These are phyloP conservation scores for Mya arenaria DNA, from an alignment of 1,140 invertebrate genomes.

Conservation along the genomic window DNA sequence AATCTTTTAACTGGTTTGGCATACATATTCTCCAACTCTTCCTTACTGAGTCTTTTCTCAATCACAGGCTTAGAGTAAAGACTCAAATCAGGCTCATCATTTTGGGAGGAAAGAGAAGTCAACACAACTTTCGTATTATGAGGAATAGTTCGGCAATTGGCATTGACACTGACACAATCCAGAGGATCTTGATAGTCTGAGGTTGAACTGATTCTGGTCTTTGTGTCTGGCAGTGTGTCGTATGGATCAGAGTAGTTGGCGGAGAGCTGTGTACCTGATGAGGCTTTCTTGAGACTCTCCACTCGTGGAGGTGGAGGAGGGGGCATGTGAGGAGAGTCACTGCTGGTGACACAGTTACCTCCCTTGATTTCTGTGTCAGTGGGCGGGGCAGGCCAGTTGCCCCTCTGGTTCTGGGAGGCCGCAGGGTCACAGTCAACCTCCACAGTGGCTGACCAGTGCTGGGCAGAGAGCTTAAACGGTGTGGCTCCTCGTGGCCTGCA, in stretches of 20 bases:
- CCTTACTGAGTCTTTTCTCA: slow-evolving; percentile 48
- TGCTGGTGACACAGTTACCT: not conserved
- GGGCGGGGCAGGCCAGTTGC: slow-evolving; percentile 26
- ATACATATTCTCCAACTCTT: slow-evolving; percentile 49
- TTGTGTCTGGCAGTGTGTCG: slow-evolving; percentile 35
- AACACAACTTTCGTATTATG: slow-evolving; percentile 33
- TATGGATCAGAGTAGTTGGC: slow-evolving; percentile 48
- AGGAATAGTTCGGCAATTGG: slow-evolving; percentile 23
- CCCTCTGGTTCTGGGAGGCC: not conserved
- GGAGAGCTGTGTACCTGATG: slow-evolving; percentile 3
- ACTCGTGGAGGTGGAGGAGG: slow-evolving; percentile 48
- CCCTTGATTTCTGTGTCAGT: not conserved
- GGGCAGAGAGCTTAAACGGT: slow-evolving; percentile 41
- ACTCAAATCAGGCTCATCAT: slow-evolving; percentile 50
- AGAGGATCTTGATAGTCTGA: slow-evolving; percentile 42
- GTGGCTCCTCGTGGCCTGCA: slow-evolving; percentile 22
- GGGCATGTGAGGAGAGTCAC: slow-evolving; percentile 39
- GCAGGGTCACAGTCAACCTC: not conserved
- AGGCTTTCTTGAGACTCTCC: slow-evolving; percentile 27
- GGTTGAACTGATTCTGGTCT: not conserved
- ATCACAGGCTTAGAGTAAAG: slow-evolving; percentile 38
- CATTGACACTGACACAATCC: slow-evolving; percentile 21
- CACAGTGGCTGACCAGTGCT: slow-evolving; percentile 27
- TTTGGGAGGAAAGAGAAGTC: not conserved
- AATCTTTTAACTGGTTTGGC: slow-evolving; percentile 49